These are phyloP conservation scores for Mythimna lalbum DNA, from an alignment of 2,888 invertebrate genomes.

Conservation along the genomic window DNA sequence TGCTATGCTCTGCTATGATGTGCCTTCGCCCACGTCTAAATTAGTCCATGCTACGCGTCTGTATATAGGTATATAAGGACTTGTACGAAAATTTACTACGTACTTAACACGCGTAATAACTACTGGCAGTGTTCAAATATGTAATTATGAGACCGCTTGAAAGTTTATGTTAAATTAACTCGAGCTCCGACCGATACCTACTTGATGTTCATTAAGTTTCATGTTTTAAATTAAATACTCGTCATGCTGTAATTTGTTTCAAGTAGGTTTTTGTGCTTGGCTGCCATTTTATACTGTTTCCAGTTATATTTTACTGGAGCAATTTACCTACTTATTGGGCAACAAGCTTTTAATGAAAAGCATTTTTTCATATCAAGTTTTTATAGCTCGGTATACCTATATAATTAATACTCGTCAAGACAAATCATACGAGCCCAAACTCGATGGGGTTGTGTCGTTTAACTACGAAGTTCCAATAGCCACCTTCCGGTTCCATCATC, in stretches of 20 bases:
- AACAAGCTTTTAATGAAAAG: too few species aligned
- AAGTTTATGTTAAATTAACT: constrained; percentile 50
- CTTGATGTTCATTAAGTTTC: constrained; percentile 27
- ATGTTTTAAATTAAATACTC: constrained; percentile 27
- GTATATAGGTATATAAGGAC: constrained; percentile 31
- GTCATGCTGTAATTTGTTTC: constrained; percentile 1
- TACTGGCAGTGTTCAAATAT: constrained; percentile 52
- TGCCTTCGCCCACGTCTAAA: too few species aligned
- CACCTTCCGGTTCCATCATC: too few species aligned
- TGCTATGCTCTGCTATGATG: too few species aligned
- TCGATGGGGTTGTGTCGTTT: too few species aligned
- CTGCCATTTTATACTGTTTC: not conserved
- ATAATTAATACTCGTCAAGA: too few species aligned
- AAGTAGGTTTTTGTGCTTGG: not conserved
- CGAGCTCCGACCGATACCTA: constrained; percentile 17
- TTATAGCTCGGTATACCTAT: too few species aligned
- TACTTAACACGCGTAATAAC: constrained; percentile 54
- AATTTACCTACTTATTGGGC: not conserved
- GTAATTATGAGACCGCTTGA: constrained; percentile 50
- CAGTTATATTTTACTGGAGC: not conserved
- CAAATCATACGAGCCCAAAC: too few species aligned
- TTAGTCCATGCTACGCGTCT: too few species aligned
- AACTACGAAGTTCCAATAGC: too few species aligned
- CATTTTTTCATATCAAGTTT: too few species aligned
- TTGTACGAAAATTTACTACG: constrained; percentile 56